Conservation (phyloP, 2,888 invertebrate species). For the Orthosia gracilis region DNA sequence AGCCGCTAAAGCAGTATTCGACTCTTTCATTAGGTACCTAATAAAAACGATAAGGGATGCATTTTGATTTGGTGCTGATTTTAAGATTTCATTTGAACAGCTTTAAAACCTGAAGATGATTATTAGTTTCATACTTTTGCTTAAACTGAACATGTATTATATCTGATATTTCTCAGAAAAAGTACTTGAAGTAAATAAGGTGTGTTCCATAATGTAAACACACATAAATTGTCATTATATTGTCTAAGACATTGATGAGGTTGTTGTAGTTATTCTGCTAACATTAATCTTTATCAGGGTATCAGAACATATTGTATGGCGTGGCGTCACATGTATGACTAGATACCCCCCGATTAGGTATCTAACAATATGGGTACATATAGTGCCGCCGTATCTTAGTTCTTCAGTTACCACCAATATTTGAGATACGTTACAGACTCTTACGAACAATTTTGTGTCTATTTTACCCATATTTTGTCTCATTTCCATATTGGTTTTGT, state of each 20-base stretch:
- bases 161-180: neutral
- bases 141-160: conserved; percentile 12
- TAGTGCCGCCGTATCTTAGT: conserved; percentile 72
- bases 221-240: conserved; percentile 4
- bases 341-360: conserved; percentile 67
- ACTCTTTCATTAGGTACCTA: too few species aligned
- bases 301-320: conserved; percentile 49
- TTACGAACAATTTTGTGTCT: conserved; percentile 20
- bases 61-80: too few species aligned
- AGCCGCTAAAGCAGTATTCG: too few species aligned
- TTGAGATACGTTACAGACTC: conserved; percentile 64
- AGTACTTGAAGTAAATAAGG: neutral
- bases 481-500: conserved; percentile 16
- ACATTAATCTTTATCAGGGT: conserved; percentile 56
- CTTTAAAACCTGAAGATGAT: conserved; percentile 15
- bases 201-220: neutral
- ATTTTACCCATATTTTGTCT: conserved; percentile 3
- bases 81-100: too few species aligned
- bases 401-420: conserved; percentile 72
- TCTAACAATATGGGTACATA: conserved; percentile 71
- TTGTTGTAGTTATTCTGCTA: conserved; percentile 58
- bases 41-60: too few species aligned
- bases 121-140: conserved; percentile 5
- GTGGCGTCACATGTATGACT: conserved; percentile 67
- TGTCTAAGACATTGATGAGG: conserved; percentile 39